These are phyloP conservation scores for Barnardius zonarius DNA, from an alignment of 2,113 vertebrate genomes.

Conservation along the genomic window DNA sequence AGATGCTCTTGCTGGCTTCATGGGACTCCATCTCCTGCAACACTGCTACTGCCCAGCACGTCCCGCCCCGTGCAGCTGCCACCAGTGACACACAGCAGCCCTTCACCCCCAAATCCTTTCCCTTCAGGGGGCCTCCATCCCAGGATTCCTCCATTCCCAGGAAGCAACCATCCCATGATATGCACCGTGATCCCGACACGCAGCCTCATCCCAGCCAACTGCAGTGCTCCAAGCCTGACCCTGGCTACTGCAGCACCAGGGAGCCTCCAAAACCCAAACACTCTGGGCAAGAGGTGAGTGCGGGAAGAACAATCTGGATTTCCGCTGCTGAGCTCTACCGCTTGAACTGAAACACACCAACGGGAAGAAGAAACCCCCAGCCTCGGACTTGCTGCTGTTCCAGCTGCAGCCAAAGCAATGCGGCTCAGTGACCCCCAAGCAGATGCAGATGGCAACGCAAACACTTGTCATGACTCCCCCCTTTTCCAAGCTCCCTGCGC, in stretches of 20 bases:
- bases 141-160: too few species aligned
- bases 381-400: neutral
- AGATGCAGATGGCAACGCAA: accelerated
- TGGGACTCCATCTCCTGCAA: neutral
- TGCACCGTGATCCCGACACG: accelerated
- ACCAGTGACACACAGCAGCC: neutral
- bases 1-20: neutral
- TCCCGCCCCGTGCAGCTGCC: neutral
- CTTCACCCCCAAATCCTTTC: neutral
- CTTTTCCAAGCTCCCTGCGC: accelerated
- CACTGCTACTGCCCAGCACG: accelerated
- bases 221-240: accelerated
- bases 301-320: neutral
- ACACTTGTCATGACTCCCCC: accelerated
- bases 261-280: neutral
- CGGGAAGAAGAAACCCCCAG: neutral
- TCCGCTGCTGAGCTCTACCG: neutral
- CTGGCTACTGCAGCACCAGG: neutral
- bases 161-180: accelerated
- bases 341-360: accelerated
- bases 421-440: neutral
- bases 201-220: neutral
- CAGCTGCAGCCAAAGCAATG: neutral
- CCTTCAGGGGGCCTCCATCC: accelerated
- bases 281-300: neutral